Conservation (phyloP, 2,113 vertebrate species). For the Hippolais icterina region DNA sequence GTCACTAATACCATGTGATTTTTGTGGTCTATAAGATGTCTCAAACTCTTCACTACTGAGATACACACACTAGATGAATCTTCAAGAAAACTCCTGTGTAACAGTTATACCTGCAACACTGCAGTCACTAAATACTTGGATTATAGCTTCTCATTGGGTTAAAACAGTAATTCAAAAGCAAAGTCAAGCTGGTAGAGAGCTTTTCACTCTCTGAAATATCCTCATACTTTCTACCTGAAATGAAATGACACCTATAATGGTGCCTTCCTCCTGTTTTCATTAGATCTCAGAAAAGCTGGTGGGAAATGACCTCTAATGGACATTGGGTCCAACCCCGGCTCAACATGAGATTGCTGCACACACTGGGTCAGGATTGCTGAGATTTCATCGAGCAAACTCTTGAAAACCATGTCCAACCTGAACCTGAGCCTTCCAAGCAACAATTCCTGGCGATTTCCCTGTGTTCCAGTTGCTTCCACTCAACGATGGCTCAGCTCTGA, state of each 20-base stretch:
- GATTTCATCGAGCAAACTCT: background rate
- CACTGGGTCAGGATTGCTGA: background rate
- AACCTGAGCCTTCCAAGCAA: background rate
- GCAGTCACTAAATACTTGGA: background rate
- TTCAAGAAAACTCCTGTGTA: background rate
- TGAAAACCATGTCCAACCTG: background rate
- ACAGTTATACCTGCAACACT: background rate
- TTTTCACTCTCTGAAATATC: background rate
- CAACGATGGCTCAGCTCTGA: background rate
- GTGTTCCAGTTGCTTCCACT: background rate
- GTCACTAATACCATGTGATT: background rate
- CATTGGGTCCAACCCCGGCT: fast-evolving
- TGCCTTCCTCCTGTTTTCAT: background rate
- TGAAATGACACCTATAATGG: background rate
- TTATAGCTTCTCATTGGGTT: background rate
- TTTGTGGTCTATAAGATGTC: background rate
- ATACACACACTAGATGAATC: background rate
- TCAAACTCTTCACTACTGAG: background rate
- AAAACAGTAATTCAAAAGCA: background rate
- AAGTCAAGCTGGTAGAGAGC: background rate
- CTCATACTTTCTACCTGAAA: background rate
- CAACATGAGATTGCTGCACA: background rate
- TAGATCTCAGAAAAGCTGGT: background rate
- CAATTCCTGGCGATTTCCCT: background rate
- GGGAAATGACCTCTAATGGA: background rate